Conservation (phyloP, 2,888 invertebrate species). For the Adelphocoris suturalis region DNA sequence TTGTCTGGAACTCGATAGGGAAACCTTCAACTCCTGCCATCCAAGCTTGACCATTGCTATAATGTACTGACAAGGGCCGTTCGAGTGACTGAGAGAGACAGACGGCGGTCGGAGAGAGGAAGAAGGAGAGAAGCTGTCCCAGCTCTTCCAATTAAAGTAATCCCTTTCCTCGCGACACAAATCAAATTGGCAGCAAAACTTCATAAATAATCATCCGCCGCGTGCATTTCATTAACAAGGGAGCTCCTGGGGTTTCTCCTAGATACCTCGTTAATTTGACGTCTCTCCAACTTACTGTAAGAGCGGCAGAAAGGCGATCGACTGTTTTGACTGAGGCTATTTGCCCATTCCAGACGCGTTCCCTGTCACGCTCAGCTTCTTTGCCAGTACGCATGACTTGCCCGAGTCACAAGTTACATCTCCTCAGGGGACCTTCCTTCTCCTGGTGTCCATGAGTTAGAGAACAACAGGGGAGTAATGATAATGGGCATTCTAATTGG, state of each 20-base stretch:
- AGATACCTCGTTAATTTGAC: slow-evolving; percentile 25
- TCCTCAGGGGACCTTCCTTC: no score
- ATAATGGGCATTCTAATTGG: no score
- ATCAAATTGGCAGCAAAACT: slow-evolving; percentile 45
- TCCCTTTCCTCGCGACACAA: slow-evolving; percentile 28
- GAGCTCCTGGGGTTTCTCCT: slow-evolving; percentile 18
- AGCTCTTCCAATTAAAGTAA: slow-evolving; percentile 46
- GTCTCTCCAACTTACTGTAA: background rate
- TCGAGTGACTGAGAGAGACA: background rate
- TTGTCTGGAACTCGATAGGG: slow-evolving; percentile 23
- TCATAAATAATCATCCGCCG: slow-evolving; percentile 47
- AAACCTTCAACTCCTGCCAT: background rate
- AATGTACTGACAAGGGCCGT: slow-evolving; percentile 16
- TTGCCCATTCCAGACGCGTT: background rate
- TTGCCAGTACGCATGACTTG: background rate
- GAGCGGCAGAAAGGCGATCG: background rate
- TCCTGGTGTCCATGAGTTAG: no score
- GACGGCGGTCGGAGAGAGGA: background rate
- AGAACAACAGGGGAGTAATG: no score
- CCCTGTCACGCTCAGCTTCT: background rate
- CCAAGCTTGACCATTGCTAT: slow-evolving; percentile 1
- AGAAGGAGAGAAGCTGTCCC: background rate
- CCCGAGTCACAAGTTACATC: background rate
- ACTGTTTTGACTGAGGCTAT: background rate
- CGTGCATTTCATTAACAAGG: slow-evolving; percentile 13